Evolutionary conservation across 2,797 vertebrate genomes (phyloP), one percentile per base, ranked within the genome.

Genomic region (Lutjanus campechanus): DNA sequence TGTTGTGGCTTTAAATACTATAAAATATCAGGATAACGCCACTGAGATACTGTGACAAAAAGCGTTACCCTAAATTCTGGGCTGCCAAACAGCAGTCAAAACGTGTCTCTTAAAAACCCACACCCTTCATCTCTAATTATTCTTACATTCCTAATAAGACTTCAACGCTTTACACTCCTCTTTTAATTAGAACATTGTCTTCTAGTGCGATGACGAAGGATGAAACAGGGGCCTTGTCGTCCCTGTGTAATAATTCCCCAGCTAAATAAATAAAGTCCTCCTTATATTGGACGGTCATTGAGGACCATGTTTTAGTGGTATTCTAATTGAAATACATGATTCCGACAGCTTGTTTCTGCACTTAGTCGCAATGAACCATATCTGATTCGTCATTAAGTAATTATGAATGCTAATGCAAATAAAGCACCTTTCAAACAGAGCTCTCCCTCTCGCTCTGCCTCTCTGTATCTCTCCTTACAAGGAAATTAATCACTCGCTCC

Each of bases 361-460:
- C 95, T 97, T 96, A 93, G 94, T 93, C 93, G 94, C 97, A 97
- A 95, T 96, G 97, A 97, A 97, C 97, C 97, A 96, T 97, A 97
- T 98, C 97, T 97, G 97, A 98, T 98, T 97, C 94, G 95, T 97
- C 97, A 96, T 98, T 98, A 98, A 97, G 96, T 97, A 97, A 98
- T 99, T 99, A 98, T 96, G 95, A 97, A 98, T 97, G 97, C 96
- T 97, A 97, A 98, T 98, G 96, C 96, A 97, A 98, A 97, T 96
- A 97, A 96, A 97, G 95, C 95, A 96, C 96, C 96, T 96, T 97
- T 97, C 95, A 97, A 96, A 97, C 84, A 88, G 85, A 92, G 82
- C 76, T 59, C 84, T 76, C 56, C 66, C 81, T 69, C 88, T 73
- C 66, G 20, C 80, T 59, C 82, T 65, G 63, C 44, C 82, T 61